Percentiles rank a stretch among this genome's conserved stretches.
phyloP scores from a whole-genome alignment of 2,113 vertebrate genomes.

The Erpornis zantholeuca region DNA sequence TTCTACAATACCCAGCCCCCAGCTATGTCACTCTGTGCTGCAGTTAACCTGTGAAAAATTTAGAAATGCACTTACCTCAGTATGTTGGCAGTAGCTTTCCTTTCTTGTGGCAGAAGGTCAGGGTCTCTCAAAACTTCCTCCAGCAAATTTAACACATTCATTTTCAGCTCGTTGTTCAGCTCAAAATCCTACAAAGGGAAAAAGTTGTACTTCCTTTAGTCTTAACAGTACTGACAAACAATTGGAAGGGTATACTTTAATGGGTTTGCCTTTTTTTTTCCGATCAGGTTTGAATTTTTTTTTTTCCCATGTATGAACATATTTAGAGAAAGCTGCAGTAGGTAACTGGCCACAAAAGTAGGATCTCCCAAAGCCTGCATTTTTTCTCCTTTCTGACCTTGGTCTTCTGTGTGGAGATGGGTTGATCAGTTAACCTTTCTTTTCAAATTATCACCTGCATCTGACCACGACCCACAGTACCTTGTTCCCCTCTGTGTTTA shows the following conservation, averaged over 20 bases:
- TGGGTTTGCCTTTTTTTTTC: neutral
- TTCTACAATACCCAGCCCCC: neutral
- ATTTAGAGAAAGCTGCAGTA: neutral
- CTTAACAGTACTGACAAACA: neutral
- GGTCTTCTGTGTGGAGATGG: neutral
- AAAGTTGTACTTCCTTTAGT: neutral
- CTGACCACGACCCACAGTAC: neutral
- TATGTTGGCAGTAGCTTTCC: conserved; percentile 96
- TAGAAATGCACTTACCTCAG: conserved; percentile 76
- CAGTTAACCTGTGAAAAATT: neutral
- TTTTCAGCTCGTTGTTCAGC: conserved; percentile 91
- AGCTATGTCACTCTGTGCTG: neutral
- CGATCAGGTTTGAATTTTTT: too few relatives aligned
- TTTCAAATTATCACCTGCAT: neutral
- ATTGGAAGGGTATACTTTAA: neutral
- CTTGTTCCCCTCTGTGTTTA: neutral
- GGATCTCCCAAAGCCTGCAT: neutral
- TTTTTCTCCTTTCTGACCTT: neutral
- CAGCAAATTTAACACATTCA: conserved; percentile 90
- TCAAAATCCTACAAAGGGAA: conserved; percentile 89
- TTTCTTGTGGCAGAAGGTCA: conserved; percentile 95
- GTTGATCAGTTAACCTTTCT: neutral
- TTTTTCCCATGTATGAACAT: neutral
- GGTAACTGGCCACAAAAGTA: neutral
- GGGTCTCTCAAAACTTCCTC: conserved; percentile 96